Evolutionary conservation across 2,888 invertebrate genomes (phyloP).

Genomic region (Xiphydria camelus): DNA sequence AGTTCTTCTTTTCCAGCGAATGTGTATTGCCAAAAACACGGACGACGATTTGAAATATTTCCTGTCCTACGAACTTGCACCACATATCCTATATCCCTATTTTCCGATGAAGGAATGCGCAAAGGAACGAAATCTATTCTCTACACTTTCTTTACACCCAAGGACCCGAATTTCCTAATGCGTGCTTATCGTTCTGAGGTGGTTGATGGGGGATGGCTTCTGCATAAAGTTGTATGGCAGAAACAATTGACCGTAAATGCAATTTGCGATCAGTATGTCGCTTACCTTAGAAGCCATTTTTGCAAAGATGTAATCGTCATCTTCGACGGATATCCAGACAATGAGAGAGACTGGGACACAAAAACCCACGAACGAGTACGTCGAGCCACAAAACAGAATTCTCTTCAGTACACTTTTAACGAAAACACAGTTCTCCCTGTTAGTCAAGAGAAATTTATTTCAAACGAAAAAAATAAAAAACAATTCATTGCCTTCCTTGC

Average conservation of each 20-base stretch:
- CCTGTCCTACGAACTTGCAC: constrained; percentile 23
- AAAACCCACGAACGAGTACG: constrained; percentile 26
- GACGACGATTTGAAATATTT: constrained; percentile 8
- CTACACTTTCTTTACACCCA: not conserved
- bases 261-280: constrained; percentile 15
- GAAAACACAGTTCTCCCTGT: constrained; percentile 18
- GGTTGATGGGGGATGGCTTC: constrained; percentile 24
- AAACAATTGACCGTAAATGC: constrained; percentile 13
- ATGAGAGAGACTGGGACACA: constrained; percentile 24
- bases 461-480: constrained; percentile 24
- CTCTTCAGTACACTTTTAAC: constrained; percentile 12
- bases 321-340: too few relatives aligned
- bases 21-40: constrained; percentile 9
- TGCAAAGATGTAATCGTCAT: constrained; percentile 16
- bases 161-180: not conserved
- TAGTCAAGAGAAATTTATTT: constrained; percentile 24
- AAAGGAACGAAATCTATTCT: constrained; percentile 22
- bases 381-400: constrained; percentile 12
- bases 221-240: constrained; percentile 20
- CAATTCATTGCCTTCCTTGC: constrained; percentile 21
- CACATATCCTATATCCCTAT: constrained; percentile 16
- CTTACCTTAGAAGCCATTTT: constrained; percentile 8
- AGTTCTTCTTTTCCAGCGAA: constrained; percentile 11
- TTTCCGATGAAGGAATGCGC: constrained; percentile 18
- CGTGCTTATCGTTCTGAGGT: constrained; percentile 3